Base-by-base conservation (phyloP, 2,888 invertebrate genomes). In the Pollenia labialis region DNA sequence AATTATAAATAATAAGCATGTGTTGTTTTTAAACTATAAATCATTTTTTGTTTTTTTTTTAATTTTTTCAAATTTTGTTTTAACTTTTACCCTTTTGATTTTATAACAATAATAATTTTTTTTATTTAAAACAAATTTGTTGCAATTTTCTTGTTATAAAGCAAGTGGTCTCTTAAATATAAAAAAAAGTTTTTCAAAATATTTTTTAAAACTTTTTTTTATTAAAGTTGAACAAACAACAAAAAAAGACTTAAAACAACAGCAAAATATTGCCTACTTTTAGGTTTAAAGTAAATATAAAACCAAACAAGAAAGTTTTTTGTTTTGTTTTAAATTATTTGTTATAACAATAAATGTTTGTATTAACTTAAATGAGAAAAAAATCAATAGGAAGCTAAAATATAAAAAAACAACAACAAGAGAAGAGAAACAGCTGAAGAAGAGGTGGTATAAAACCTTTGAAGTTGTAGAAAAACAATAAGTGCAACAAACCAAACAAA, bases 201-300 rank as follows among this genome's bases (percentile, higher is more conserved):
- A 76, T 64, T 64, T 72, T 58, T 42, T 56, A 60, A 56, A 85
- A 81, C 60, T 86, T 86, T 86, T 32, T 32, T 32, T 81, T 40
- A 48, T 68, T 80, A 75, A 60, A 68, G 48, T 66, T 80, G 46
- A 44, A 76, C 66, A 44, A 76, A 58, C 14, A 79, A 80, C 66
- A 83, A 72, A 69, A 56, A 62, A 48, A 60, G 54, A 44, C 42
- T 71, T 62, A n/a, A 62, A 80, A 48, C 64, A 72, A 64, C 72
- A 74, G 83, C 69, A 86, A 76, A 58, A 48, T 80, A 80, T 83
- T 86, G 86, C 86, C 86, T 86, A 86, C 86, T 86, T 86, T 86
- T 83, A 83, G 86, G 79, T 79, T 18, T 14, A 23, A 48, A 42
- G 18, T n/a, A 52, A 72, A 62, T 52, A 64, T 52, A 75, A 64